A percentile compares a stretch with the other conserved stretches of the same genome.
phyloP scores from a whole-genome alignment of 2,113 vertebrate genomes.

The Sander vitreus region DNA sequence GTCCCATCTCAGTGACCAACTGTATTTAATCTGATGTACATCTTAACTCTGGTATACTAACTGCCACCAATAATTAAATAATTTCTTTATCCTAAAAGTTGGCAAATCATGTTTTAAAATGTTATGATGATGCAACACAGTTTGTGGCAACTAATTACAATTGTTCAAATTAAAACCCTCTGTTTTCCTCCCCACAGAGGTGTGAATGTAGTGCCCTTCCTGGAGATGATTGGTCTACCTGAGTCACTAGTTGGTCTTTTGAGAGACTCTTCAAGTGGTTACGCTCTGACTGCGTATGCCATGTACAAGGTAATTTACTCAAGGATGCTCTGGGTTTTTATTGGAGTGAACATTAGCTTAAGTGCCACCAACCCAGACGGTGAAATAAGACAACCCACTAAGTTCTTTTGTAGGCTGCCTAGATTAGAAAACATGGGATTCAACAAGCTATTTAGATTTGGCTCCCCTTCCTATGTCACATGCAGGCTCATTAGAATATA shows the following conservation, averaged over 20 bases:
- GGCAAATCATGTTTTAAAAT: too few species aligned
- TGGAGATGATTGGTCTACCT: conserved; percentile 90
- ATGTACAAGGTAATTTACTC: conserved; percentile 93
- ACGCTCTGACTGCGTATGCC: conserved; percentile 93
- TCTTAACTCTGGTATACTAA: background rate
- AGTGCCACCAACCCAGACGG: too few species aligned
- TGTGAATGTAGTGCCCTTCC: conserved; percentile 92
- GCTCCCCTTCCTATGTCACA: too few species aligned
- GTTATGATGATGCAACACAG: too few species aligned
- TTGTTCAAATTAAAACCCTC: too few species aligned
- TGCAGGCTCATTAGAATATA: too few species aligned
- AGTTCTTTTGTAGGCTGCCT: too few species aligned
- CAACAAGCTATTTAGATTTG: too few species aligned
- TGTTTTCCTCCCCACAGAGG: conserved; percentile 81
- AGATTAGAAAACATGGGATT: too few species aligned
- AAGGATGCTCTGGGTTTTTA: background rate
- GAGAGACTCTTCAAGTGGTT: conserved; percentile 91
- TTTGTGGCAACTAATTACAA: background rate
- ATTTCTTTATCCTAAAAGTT: background rate
- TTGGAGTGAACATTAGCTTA: background rate
- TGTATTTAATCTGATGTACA: background rate
- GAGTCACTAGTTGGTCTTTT: conserved; percentile 88
- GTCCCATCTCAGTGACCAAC: too few species aligned
- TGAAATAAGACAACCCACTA: too few species aligned
- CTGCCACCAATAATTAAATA: background rate